Conservation (phyloP, 2,113 vertebrate species). For the Etheostoma spectabile region DNA sequence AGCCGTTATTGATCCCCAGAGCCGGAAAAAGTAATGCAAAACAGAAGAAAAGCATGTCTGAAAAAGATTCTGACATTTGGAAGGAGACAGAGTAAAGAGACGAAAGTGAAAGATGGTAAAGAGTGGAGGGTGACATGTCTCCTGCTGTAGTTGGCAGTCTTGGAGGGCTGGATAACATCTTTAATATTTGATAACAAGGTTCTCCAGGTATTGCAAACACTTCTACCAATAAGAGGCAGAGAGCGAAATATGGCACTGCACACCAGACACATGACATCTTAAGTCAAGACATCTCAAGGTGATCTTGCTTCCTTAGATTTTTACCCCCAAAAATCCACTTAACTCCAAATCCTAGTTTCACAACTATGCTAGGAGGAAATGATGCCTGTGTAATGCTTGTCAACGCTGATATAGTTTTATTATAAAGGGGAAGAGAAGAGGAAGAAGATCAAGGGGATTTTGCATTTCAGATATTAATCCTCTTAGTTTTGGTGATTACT, state of each 20-base stretch:
- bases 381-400: constrained; percentile 22
- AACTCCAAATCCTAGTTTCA: constrained; percentile 53
- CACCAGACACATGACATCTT: constrained; percentile 64
- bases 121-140: constrained; percentile 36
- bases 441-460: constrained; percentile 1
- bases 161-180: constrained; percentile 80
- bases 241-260: constrained; percentile 68
- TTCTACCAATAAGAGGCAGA: constrained; percentile 72
- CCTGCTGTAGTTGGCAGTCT: constrained; percentile 63
- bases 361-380: constrained; percentile 27
- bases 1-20: no score
- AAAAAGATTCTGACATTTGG: constrained; percentile 42
- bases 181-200: constrained; percentile 86
- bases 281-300: constrained; percentile 77
- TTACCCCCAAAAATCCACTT: constrained; percentile 41
- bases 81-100: constrained; percentile 23
- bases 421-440: constrained; percentile 17
- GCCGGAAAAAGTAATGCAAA: neutral
- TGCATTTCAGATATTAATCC: constrained; percentile 42
- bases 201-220: constrained; percentile 75
- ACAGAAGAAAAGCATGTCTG: constrained; percentile 11
- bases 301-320: constrained; percentile 55
- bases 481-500: constrained; percentile 48
- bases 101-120: constrained; percentile 35
- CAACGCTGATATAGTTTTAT: constrained; percentile 30